phyloP scores from a whole-genome alignment of 2,113 vertebrate genomes.

The Platysteira castanea region DNA sequence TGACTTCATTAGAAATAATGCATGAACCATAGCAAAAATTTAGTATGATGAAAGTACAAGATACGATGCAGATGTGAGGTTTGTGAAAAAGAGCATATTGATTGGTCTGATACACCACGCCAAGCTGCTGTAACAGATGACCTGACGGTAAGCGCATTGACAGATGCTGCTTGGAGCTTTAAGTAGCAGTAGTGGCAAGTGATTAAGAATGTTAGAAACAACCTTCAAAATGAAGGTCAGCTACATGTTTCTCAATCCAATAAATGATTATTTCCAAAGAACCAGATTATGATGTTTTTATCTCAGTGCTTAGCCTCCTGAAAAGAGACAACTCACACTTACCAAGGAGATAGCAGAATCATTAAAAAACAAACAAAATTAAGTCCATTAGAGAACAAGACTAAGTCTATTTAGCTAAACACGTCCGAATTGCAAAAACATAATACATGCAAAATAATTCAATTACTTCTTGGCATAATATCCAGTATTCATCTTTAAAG shows the following conservation, averaged over 20 bases:
- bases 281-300: background rate
- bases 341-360: background rate
- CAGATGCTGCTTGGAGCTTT: background rate
- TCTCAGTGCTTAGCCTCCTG: background rate
- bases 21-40: background rate
- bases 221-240: background rate
- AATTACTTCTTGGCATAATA: background rate
- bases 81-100: background rate
- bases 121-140: background rate
- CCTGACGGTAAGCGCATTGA: background rate
- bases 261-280: background rate
- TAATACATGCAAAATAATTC: background rate
- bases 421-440: background rate
- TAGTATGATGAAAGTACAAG: background rate
- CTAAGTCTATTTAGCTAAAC: slow-evolving; percentile 8
- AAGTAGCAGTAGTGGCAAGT: background rate
- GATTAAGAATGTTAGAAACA: background rate
- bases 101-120: background rate
- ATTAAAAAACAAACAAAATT: background rate
- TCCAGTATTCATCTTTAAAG: background rate
- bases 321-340: background rate
- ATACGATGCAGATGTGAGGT: background rate
- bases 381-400: background rate
- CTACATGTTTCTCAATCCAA: background rate
- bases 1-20: background rate